These are phyloP conservation scores for Oryctolagus cuniculus DNA, from an alignment of 2,113 vertebrate genomes.

Conservation along the genomic window mOryCun1.1 NC_091453.1:80774001-80774500, in stretches of 20 bases:
- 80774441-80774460: too few relatives aligned
- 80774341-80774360: too few relatives aligned
- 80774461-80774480: too few relatives aligned
- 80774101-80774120: not conserved
- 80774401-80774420: too few relatives aligned
- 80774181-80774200: constrained; percentile 27
- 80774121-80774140: not conserved
- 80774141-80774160: not conserved
- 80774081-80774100: constrained; percentile 31
- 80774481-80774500: too few relatives aligned
- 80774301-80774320: not conserved
- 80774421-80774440: too few relatives aligned
- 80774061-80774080: not conserved
- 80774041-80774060: constrained; percentile 17
- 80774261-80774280: not conserved
- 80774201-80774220: constrained; percentile 32
- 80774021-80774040: not conserved
- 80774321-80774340: too few relatives aligned
- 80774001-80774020: constrained; percentile 2
- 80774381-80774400: too few relatives aligned
- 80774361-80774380: too few relatives aligned
- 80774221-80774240: not conserved
- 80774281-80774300: not conserved
- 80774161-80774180: not conserved
- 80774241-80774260: constrained; percentile 27